A percentile compares a stretch with the other conserved stretches of the same genome.
Evolutionary conservation across 2,888 invertebrate genomes (phyloP).

Genomic region (Apodemia duryi): DNA sequence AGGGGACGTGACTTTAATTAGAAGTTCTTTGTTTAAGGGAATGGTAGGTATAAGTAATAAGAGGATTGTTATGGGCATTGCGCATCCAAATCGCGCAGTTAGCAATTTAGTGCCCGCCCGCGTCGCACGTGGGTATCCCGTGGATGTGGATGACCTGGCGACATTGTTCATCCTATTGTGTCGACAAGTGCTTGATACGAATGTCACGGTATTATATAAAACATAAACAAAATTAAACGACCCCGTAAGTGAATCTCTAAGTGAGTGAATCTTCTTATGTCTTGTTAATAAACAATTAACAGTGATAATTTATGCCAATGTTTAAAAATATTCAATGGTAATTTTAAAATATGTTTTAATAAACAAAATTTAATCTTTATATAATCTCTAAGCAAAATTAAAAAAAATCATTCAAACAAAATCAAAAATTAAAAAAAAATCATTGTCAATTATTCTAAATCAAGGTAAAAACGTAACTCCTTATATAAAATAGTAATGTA

Average conservation of each 20-base stretch:
- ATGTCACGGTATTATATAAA: conserved; percentile 36
- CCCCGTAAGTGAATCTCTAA: conserved; percentile 13
- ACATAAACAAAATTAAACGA: conserved; percentile 12
- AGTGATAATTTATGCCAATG: not conserved
- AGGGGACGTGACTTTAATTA: conserved; percentile 53
- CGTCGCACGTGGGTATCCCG: conserved; percentile 56
- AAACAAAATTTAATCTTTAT: too few species aligned
- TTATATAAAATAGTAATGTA: too few species aligned
- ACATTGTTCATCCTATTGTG: conserved; percentile 52
- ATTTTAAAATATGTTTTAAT: not conserved
- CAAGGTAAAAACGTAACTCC: too few species aligned
- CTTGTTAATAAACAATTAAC: not conserved
- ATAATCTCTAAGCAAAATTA: too few species aligned
- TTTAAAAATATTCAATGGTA: too few species aligned
- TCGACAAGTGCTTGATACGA: conserved; percentile 52
- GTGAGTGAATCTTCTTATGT: not conserved
- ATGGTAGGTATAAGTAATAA: conserved; percentile 59
- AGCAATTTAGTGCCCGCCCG: conserved; percentile 45
- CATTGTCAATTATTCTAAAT: too few species aligned
- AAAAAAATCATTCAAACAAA: too few species aligned
- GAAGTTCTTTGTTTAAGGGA: conserved; percentile 67
- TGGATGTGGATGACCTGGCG: conserved; percentile 41
- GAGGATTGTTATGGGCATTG: conserved; percentile 57
- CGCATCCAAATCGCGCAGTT: conserved; percentile 71
- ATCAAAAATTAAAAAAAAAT: too few species aligned